phyloP scores from a whole-genome alignment of 2,888 invertebrate species.

The Scaptomyza tumidula region DNA sequence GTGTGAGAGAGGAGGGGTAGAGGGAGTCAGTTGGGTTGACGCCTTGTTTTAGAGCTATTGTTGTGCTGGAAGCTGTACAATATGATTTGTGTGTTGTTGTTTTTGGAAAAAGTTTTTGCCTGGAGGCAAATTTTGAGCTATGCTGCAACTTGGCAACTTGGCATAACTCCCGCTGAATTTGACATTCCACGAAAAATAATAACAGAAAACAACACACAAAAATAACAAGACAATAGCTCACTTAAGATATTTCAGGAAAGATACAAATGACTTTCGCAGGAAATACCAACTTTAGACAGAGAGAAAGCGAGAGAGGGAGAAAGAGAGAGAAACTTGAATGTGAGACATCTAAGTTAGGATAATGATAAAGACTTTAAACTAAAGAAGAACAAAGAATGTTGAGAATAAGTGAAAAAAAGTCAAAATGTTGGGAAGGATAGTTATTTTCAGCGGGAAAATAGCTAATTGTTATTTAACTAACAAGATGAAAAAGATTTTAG shows the following conservation, averaged over 20 bases:
- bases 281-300: slow-evolving; percentile 20
- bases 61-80: slow-evolving; percentile 22
- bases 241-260: slow-evolving; percentile 7
- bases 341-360: not conserved
- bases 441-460: no score
- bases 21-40: slow-evolving; percentile 22
- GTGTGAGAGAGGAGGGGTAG: no score
- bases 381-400: not conserved
- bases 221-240: slow-evolving; percentile 36
- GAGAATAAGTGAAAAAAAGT: not conserved
- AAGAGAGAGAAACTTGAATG: not conserved
- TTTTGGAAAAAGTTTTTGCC: slow-evolving; percentile 55
- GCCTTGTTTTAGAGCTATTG: slow-evolving; percentile 38
- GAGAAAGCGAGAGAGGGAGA: not conserved
- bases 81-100: slow-evolving; percentile 68
- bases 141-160: slow-evolving; percentile 36
- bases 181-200: slow-evolving; percentile 49
- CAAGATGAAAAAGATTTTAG: no score
- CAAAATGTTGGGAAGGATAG: no score
- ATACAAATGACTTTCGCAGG: slow-evolving; percentile 20
- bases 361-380: not conserved
- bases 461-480: no score
- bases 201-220: slow-evolving; percentile 31
- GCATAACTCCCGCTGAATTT: slow-evolving; percentile 37
- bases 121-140: slow-evolving; percentile 50